A percentile compares a stretch with the other conserved stretches of the same genome.
phyloP scores from a whole-genome alignment of 2,113 vertebrate species.

The Rhizomys pruinosus region DNA sequence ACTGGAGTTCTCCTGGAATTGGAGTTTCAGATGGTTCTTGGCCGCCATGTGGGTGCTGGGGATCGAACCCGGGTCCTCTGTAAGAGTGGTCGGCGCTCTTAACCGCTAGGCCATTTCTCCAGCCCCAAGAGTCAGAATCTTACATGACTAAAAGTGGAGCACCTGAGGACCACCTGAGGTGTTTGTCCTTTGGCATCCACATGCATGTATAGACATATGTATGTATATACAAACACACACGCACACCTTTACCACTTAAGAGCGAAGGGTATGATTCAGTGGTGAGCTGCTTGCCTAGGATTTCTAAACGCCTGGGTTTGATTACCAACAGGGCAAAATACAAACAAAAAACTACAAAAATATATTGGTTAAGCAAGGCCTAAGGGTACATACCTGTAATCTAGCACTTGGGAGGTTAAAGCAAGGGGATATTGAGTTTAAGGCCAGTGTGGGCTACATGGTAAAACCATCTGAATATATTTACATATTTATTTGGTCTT shows the following conservation, averaged over 20 bases:
- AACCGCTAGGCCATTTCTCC: no score
- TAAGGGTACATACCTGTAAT: not conserved
- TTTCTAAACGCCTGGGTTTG: not conserved
- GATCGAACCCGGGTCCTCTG: no score
- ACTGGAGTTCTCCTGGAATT: no score
- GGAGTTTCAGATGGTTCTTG: no score
- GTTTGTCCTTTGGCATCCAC: not conserved
- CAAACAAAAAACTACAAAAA: not conserved
- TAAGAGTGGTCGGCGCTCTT: no score
- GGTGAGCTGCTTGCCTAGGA: not conserved
- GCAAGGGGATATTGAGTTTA: not conserved
- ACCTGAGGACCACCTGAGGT: not conserved
- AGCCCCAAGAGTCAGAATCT: no score
- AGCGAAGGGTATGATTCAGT: not conserved
- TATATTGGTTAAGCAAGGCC: not conserved
- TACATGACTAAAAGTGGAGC: not conserved
- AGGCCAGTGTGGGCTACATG: not conserved
- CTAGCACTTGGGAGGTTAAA: not conserved
- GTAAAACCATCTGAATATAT: not conserved
- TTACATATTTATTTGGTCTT: no score
- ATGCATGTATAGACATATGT: not conserved
- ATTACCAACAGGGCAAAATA: not conserved
- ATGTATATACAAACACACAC: not conserved
- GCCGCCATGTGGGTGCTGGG: no score
- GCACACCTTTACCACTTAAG: not conserved